Base-by-base conservation (phyloP, 2,797 vertebrate genomes). In the Rhabdomys pumilio region DNA sequence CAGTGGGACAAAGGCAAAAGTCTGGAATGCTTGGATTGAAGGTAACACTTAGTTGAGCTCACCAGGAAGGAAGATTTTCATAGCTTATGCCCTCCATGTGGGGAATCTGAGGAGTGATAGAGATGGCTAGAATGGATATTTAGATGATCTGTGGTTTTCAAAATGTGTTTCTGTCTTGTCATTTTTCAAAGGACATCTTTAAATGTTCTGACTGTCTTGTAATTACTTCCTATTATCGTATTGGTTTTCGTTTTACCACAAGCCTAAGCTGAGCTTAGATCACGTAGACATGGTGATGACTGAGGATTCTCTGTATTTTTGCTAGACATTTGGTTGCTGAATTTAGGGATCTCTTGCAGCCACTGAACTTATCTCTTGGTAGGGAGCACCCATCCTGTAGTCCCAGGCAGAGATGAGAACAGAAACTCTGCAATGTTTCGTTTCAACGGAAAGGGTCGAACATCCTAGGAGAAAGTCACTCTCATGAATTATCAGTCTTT, bases 201-300 rank as follows among this genome's bases (percentile, higher is more conserved):
- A 93, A 96, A 80, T 91, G 38, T 82, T 76, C 69, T 91, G 94
- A 89, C 90, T 86, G 73, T 83, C 44, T 87, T 91, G 89, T 76
- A 89, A 87, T 94, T 93, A 50, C 10, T 95, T 95, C 59, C 79
- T 50, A 11, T 91, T 96, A 75, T 73, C 59, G 11, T 73, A 50
- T 75, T 82, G 44, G 73, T 61, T 91, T 89, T 87, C 38, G 77
- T 86, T 83, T 84, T 84, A 84, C 50, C 69, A 29, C 22, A 83
- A n/a, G 44, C 72, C 69, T 89, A 76, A 95, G 53, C 44, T 50
- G 19, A 94, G 47, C 80, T 55, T 77, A 65, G 38, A 65, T 96
- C 79, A 55, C 3, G 11, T 8, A 61, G 38, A 20, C n/a, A 26
- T 75, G 34, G 59, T 31, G 92, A 26, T 79, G 53, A 69, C 57